Evolutionary conservation across 2,797 vertebrate species (phyloP), one percentile per base, ranked within the genome.

Genomic region (Microctenopoma stevenorrisi): DNA sequence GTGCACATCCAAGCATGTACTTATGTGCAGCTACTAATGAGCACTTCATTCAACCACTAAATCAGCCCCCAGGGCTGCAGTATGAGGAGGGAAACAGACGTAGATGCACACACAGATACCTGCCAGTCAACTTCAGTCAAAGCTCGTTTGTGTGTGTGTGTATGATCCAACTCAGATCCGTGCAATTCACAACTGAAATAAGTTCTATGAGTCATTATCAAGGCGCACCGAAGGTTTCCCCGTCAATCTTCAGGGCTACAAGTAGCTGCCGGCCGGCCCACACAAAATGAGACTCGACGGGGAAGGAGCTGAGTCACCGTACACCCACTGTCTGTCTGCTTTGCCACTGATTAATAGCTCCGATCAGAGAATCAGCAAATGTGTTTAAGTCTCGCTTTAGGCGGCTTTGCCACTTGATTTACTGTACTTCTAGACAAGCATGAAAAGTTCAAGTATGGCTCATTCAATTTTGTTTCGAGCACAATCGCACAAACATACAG

Each of bases 1-100:
- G 44, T 47, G 16, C 18, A 37, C 55, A 47, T 53, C 18, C 10
- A 48, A 22, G 50, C 4, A 11, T 16, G 25, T 22, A 42, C 13
- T 4, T n/a, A 11, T 69, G 56, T 92, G 92, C 84, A 93, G 92
- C 94, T 94, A 95, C 96, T 95, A 95, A 93, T 85, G 94, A 94
- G 92, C 89, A 94, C 92, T 95, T 95, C 94, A 95, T 93, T 94
- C 93, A 94, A 93, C 92, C 94, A 92, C 94, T 94, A 95, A 96
- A 95, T 96, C 94, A 94, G 89, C 93, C 95, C 94, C 94, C 83
- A 85, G 94, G 94, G 95, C 91, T 92, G 93, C 92, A 94, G 95
- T 94, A 94, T 94, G 92, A 94, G 94, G 83, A 48, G 59, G 74
- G 16, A 69, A 18, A 65, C 43, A 79, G 49, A 63, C 5, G 26